Evolutionary conservation across 2,797 vertebrate species (phyloP), one percentile per base, ranked within the genome.

Genomic region (Margarornis squamiger): DNA sequence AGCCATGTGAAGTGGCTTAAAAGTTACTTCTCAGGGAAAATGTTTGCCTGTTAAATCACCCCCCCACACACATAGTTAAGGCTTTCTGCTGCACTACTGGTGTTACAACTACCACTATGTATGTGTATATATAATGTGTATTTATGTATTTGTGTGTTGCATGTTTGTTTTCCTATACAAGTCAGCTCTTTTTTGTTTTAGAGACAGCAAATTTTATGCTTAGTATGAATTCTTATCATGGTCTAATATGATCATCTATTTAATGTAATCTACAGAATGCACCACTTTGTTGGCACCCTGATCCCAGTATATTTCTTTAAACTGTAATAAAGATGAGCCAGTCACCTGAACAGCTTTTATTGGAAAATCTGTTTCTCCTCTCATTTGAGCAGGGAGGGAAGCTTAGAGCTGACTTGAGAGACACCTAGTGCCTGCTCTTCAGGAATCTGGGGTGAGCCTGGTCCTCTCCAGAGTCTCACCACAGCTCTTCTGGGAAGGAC

Each of bases 1-100:
- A 73, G 58, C 54, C 49, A 82, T 75, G 59, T 90, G 87, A 95
- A 96, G 63, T 54, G n/a, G 39, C 54, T 93, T 95, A 93, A 84
- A 93, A 96, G 51, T 67, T 90, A 65, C 22, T 88, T 93, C 70
- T 88, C 76, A 73, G n/a, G 41, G 61, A 57, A 84, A 71, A n/a
- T 8, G 2, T 38, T 46, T 70, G 15, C 34, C 73, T 65, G 14
- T 43, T 66, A 91, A 84, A 75, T 91, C 51, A 76, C 18, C 6
- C 30, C 3, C 20, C 4, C 17, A 9, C 2, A 16, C 34, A 12
- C 10, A 59, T 4, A 68, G 72, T 52, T 77, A 84, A 86, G 36
- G 32, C 9, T 90, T 92, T 86, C 63, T 92, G 16, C 39, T 67
- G 24, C 34, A 16, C 39, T 85, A 41, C 34, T 80, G 16, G 12